Evolutionary conservation across 2,797 vertebrate species (phyloP).

Genomic region (Anolis apletophallus): DNA sequence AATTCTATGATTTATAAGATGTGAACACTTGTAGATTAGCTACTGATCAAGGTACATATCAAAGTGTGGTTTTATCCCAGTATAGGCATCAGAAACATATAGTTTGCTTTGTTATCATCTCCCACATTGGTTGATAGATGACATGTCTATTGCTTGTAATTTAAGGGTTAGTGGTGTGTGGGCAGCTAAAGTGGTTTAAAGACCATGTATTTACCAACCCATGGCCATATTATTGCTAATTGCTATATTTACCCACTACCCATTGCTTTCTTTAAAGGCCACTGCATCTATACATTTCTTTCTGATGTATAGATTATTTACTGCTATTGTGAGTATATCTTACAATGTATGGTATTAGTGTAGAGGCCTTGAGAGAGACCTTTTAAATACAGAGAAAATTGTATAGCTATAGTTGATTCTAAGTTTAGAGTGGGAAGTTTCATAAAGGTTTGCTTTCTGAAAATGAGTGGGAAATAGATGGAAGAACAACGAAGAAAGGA

Average conservation of each 20-base stretch:
- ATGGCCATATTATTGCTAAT: slow-evolving; percentile 20
- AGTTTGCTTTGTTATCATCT: slow-evolving; percentile 24
- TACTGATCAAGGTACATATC: slow-evolving; percentile 18
- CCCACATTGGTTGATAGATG: slow-evolving; percentile 13
- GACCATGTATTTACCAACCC: slow-evolving; percentile 17
- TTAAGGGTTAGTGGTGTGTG: slow-evolving; percentile 21
- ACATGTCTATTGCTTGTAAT: slow-evolving; percentile 26
- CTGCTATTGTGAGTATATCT: slow-evolving; percentile 15
- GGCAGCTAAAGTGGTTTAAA: slow-evolving; percentile 14
- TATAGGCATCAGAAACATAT: neutral
- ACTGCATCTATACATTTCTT: slow-evolving; percentile 27
- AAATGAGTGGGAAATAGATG: neutral
- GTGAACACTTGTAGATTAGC: slow-evolving; percentile 20
- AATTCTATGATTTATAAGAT: slow-evolving; percentile 29
- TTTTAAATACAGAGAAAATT: neutral
- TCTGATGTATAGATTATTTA: slow-evolving; percentile 31
- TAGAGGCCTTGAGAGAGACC: neutral
- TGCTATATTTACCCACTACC: slow-evolving; percentile 19
- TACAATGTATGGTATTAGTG: neutral
- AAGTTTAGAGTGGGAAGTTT: neutral
- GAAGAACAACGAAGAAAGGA: neutral
- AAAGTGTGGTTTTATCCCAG: slow-evolving; percentile 16
- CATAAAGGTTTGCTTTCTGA: neutral
- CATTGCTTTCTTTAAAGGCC: slow-evolving; percentile 20
- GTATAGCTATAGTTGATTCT: neutral